A percentile compares a stretch with the other conserved stretches of the same genome.
Conservation (phyloP, 2,113 vertebrate genomes). For the Okapia johnstoni region DNA sequence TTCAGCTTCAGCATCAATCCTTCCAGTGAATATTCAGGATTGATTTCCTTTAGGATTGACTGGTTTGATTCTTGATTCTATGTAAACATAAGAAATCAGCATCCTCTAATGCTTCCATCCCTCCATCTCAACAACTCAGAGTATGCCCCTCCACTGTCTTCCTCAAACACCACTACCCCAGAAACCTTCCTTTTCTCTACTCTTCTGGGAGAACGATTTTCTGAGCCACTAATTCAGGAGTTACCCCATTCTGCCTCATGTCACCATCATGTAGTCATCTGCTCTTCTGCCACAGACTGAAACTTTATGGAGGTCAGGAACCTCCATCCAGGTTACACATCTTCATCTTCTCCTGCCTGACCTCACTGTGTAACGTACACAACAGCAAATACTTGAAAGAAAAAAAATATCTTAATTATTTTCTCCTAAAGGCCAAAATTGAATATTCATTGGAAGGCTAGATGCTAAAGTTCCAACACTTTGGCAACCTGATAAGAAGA, state of each 20-base stretch:
- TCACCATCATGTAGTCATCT: not conserved
- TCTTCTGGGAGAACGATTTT: not conserved
- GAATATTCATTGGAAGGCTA: not conserved
- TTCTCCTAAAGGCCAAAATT: not conserved
- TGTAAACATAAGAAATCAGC: not conserved
- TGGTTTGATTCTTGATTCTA: not conserved
- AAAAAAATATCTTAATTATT: not conserved
- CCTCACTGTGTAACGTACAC: not conserved
- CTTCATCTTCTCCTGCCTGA: not conserved
- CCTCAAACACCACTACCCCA: not conserved
- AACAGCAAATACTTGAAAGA: not conserved
- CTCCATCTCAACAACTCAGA: not conserved
- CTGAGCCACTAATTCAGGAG: not conserved
- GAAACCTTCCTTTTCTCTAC: not conserved
- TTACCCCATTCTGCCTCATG: not conserved
- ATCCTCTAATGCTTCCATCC: not conserved
- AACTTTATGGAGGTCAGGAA: not conserved
- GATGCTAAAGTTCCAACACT: not conserved
- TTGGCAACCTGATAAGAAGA: not conserved
- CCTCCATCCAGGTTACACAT: not conserved
- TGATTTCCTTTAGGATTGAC: not conserved
- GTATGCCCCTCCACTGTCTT: not conserved
- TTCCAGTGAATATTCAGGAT: not conserved
- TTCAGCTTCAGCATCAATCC: not conserved
- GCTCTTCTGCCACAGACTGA: not conserved